phyloP scores from a whole-genome alignment of 2,797 vertebrate genomes.

The Acanthiza pusilla region DNA sequence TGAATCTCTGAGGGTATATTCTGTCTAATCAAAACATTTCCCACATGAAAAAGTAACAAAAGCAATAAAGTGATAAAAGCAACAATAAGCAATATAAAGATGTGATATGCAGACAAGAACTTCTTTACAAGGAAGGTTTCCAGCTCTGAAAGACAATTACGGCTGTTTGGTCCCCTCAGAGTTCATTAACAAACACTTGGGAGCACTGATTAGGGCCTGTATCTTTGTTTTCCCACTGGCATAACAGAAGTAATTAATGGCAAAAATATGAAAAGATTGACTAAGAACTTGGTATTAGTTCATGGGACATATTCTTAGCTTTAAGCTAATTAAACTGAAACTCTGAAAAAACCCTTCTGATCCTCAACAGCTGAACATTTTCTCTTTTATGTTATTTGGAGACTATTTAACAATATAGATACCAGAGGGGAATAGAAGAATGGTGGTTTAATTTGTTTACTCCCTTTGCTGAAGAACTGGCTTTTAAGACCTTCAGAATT shows the following conservation, averaged over 20 bases:
- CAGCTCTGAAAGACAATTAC: not conserved
- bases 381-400: not conserved
- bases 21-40: slow-evolving; percentile 46
- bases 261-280: not conserved
- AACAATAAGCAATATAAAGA: slow-evolving; percentile 9
- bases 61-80: slow-evolving; percentile 13
- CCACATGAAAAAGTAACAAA: not conserved
- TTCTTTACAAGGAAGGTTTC: not conserved
- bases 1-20: slow-evolving; percentile 11
- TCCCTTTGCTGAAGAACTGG: not conserved
- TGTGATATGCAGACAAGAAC: not conserved
- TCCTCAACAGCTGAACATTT: not conserved
- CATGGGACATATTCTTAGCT: not conserved
- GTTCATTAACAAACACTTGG: slow-evolving; percentile 15
- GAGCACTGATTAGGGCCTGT: not conserved
- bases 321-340: slow-evolving; percentile 6
- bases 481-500: not conserved
- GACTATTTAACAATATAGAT: not conserved
- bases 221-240: not conserved
- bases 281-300: not conserved
- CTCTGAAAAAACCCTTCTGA: not conserved
- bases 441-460: not conserved
- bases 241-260: slow-evolving; percentile 12
- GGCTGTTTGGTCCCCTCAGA: not conserved
- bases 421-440: not conserved